These are phyloP conservation scores for Thaumatotibia leucotreta DNA, from an alignment of 1,140 invertebrate genomes.

Conservation along the genomic window DNA sequence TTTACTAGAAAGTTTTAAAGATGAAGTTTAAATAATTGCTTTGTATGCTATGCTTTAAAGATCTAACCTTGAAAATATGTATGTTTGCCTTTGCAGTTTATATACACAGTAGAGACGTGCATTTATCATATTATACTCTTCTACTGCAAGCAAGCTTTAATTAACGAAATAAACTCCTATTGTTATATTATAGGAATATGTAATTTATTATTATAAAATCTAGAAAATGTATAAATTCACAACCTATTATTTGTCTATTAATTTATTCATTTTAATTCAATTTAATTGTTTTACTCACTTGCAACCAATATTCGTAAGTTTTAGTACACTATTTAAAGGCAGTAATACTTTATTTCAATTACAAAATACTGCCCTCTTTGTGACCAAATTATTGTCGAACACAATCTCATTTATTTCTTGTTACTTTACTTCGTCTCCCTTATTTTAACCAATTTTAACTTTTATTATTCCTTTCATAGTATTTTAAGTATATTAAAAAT, in stretches of 20 bases:
- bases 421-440: not conserved
- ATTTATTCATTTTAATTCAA: slow-evolving; percentile 26
- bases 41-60: no score
- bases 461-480: not conserved
- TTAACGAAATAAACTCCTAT: slow-evolving; percentile 27
- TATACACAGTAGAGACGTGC: slow-evolving; percentile 16
- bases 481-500: not conserved
- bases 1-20: not conserved
- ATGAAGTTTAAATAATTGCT: not conserved
- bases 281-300: slow-evolving; percentile 16
- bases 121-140: slow-evolving; percentile 26
- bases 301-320: not conserved
- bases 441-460: not conserved
- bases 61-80: no score
- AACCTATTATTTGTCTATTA: slow-evolving; percentile 72
- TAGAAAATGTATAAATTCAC: slow-evolving; percentile 75
- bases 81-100: not conserved
- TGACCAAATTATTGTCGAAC: not conserved
- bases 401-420: not conserved
- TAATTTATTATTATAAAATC: slow-evolving; percentile 58
- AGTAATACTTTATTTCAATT: not conserved
- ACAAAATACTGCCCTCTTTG: not conserved
- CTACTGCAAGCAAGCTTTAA: slow-evolving; percentile 32
- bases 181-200: slow-evolving; percentile 33
- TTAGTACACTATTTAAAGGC: not conserved